Evolutionary conservation across 2,888 invertebrate genomes (phyloP).

Genomic region (Platynereis dumerilii): DNA sequence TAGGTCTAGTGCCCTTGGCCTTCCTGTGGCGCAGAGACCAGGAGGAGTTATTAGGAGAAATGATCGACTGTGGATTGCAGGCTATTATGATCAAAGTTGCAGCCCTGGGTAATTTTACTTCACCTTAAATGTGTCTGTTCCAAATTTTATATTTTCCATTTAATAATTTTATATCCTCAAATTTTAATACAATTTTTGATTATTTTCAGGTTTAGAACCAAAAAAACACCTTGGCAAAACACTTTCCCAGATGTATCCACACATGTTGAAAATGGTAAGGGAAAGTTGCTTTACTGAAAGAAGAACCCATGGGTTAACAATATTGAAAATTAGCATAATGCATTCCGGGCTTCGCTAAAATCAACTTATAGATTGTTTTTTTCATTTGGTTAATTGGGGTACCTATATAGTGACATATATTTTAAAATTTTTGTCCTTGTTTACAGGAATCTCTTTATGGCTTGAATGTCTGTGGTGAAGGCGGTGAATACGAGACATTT

Average conservation of each 20-base stretch:
- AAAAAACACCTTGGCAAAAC: conserved; percentile 85
- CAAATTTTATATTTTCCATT: background rate
- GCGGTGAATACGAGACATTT: conserved; percentile 98
- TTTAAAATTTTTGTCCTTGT: too few species aligned
- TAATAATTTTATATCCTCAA: too few species aligned
- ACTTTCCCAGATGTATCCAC: conserved; percentile 83
- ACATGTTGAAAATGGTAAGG: conserved; percentile 81
- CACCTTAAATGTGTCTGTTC: too few species aligned
- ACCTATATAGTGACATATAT: too few species aligned
- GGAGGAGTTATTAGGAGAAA: conserved; percentile 90
- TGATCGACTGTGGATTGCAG: conserved; percentile 90
- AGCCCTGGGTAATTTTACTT: conserved; percentile 76
- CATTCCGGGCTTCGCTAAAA: too few species aligned
- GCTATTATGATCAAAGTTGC: conserved; percentile 98
- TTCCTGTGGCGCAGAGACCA: conserved; percentile 98
- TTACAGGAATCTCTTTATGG: conserved; percentile 78
- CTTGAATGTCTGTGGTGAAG: conserved; percentile 78
- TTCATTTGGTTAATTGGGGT: too few species aligned
- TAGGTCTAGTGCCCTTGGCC: conserved; percentile 86
- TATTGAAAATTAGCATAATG: too few species aligned
- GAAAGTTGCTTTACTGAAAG: too few species aligned
- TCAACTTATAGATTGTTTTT: too few species aligned
- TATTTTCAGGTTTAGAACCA: conserved; percentile 87
- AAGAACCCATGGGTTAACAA: too few species aligned
- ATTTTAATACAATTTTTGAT: too few species aligned